Evolutionary conservation across 2,888 invertebrate genomes (phyloP).

Genomic region (Keiferia lycopersicella): DNA sequence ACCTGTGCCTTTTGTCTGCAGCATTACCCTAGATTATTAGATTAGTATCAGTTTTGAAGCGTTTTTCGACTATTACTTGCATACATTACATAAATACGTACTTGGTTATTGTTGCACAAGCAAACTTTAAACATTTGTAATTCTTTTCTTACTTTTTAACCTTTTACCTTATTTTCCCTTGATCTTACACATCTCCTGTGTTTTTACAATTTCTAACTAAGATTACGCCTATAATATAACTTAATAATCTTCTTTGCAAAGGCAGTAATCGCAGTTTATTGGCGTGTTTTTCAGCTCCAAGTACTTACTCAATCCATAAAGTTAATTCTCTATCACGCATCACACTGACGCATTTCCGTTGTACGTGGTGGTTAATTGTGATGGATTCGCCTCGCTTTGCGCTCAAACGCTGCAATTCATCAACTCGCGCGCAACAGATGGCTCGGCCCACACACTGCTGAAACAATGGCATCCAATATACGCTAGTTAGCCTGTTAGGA

Average conservation of each 20-base stretch:
- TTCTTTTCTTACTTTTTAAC: too few species aligned
- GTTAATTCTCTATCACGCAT: not conserved
- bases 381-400: slow-evolving; percentile 62
- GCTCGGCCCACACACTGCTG: slow-evolving; percentile 67
- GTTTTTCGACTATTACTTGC: not conserved
- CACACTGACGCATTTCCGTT: slow-evolving; percentile 8
- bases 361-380: slow-evolving; percentile 53
- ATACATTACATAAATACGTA: too few species aligned
- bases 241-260: too few species aligned
- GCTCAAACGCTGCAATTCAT: slow-evolving; percentile 61
- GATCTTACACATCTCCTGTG: too few species aligned
- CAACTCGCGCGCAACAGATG: slow-evolving; percentile 47
- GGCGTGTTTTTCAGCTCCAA: too few species aligned
- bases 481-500: not conserved
- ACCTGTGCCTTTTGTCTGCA: not conserved
- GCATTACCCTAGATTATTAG: not conserved
- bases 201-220: too few species aligned
- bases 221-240: too few species aligned
- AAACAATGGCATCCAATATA: slow-evolving; percentile 49
- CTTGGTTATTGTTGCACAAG: too few species aligned
- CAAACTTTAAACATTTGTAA: too few species aligned
- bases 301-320: too few species aligned
- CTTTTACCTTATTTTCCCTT: too few species aligned
- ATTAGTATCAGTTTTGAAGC: not conserved
- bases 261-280: too few species aligned